Evolutionary conservation across 2,113 vertebrate genomes (phyloP), one percentile per base, ranked within the genome.

Genomic region (Neolamprologus falcicula): DNA sequence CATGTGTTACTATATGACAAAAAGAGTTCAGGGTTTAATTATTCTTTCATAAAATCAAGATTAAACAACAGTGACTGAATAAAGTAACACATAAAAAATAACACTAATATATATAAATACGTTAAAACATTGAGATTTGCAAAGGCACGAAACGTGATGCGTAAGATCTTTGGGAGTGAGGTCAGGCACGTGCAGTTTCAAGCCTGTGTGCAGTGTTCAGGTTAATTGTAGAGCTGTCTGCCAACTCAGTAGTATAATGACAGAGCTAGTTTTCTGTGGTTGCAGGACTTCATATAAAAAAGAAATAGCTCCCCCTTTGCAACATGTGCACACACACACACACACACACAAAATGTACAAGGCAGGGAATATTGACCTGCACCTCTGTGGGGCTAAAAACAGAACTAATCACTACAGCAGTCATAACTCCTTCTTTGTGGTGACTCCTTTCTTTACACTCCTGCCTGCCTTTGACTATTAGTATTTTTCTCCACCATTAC

Each of bases 291-390:
- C 84, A 45, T 82, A 87, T 86, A 88, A 88, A 90, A 89, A 86
- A 93, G 85, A 87, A 88, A 89, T 76, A 88, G 55, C 35, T 61
- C 61, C 45, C 37, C 12, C n/a, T 54, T 50, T 86, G 53, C 59
- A 68, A 84, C 80, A 40, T 79, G 28, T 17, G 16, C 68, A 47
- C 35, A 76, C 84, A 54, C 50, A 19, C 52, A 7, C 21, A 54
- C 68, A 53, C 37, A 73, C 79, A 83, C 85, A 57, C 59, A 17
- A 19, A 82, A 50, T n/a, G 55, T 54, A 80, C 83, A 19, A 82
- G 57, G 85, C 94, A 93, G 92, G 95, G 94, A 94, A 95, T 95
- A 96, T 95, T 94, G 95, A 97, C 95, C 94, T 90, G 88, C 79
- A 86, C 90, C 90, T 92, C 85, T 90, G 86, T 85, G 31, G 88